Conservation (phyloP, 2,113 vertebrate species). For the Eidolon helvum region DNA sequence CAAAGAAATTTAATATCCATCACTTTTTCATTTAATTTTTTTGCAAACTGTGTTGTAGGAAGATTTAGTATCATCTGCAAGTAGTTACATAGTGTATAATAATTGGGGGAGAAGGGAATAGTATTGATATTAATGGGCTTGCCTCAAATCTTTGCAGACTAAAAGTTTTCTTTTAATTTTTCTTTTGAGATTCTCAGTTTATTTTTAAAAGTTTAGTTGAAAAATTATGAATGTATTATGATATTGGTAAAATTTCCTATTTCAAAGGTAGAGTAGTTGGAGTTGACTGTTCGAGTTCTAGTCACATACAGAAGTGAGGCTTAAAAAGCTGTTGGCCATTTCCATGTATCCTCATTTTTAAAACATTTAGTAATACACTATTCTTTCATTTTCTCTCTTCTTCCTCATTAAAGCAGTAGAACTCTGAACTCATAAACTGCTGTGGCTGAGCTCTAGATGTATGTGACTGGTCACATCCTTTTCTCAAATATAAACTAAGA, state of each 20-base stretch:
- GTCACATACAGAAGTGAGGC: neutral
- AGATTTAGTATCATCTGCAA: neutral
- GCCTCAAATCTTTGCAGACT: neutral
- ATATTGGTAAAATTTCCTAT: neutral
- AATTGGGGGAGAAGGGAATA: neutral
- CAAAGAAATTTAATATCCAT: neutral
- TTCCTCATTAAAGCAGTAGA: neutral
- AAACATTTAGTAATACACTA: neutral
- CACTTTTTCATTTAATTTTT: neutral
- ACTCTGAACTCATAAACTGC: neutral
- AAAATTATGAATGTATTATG: neutral
- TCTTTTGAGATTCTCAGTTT: neutral
- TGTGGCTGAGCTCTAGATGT: neutral
- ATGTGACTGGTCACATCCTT: neutral
- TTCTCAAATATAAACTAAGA: neutral
- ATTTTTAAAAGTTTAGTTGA: neutral
- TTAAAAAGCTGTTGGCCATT: neutral
- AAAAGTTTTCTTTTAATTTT: neutral
- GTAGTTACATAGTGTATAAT: rapidly evolving
- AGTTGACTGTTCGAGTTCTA: neutral
- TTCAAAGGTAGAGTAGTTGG: neutral
- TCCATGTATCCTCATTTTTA: neutral
- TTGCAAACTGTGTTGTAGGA: neutral
- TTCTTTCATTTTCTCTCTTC: neutral
- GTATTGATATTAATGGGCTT: neutral